Evolutionary conservation across 2,888 invertebrate genomes (phyloP).

Genomic region (Tryphoninae sp.): DNA sequence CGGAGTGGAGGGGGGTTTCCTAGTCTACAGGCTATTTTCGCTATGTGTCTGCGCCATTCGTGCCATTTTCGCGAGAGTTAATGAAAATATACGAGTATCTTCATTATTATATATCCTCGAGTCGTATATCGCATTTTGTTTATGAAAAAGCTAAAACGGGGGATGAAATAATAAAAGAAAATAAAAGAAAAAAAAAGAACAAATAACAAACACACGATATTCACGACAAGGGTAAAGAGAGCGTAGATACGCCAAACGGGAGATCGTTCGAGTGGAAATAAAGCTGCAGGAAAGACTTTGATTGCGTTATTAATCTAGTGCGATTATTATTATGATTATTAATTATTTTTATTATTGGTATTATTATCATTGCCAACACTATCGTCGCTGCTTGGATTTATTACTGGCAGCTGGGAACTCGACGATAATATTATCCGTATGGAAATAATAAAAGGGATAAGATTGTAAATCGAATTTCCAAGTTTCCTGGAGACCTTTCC

Average conservation of each 20-base stretch:
- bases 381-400: not conserved
- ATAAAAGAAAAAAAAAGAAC: not conserved
- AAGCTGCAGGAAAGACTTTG: constrained; percentile 1
- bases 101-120: constrained; percentile 15
- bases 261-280: not conserved
- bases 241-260: not conserved
- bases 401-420: no score
- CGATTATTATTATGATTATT: constrained; percentile 16
- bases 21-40: not conserved
- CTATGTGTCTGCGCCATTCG: not conserved
- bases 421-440: no score
- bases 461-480: no score
- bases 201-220: not conserved
- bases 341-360: no score
- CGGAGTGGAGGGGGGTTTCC: no score
- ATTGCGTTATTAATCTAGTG: constrained; percentile 1
- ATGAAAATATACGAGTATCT: constrained; percentile 38
- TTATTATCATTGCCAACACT: not conserved
- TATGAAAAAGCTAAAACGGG: not conserved
- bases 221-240: not conserved
- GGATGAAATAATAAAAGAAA: not conserved
- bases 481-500: not conserved
- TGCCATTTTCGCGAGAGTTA: constrained; percentile 36
- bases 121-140: constrained; percentile 26
- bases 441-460: no score